Evolutionary conservation across 2,113 vertebrate genomes (phyloP).

Genomic region (Cavia porcellus): DNA sequence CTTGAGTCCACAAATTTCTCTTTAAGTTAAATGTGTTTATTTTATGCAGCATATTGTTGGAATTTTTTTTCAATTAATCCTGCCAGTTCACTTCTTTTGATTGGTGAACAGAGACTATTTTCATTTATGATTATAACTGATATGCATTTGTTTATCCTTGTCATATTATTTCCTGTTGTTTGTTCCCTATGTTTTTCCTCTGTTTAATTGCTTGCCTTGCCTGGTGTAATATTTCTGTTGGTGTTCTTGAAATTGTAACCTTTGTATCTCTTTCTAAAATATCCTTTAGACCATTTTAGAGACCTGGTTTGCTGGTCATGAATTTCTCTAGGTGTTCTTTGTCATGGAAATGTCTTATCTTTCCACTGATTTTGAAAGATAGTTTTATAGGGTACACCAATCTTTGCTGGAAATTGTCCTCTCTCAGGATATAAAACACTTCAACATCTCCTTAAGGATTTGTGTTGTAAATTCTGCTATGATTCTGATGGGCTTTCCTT

Average conservation of each 20-base stretch:
- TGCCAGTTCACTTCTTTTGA: neutral
- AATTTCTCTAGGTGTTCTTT: too few species aligned
- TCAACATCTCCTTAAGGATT: too few species aligned
- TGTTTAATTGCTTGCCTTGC: neutral
- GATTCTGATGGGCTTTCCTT: neutral
- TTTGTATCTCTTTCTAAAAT: neutral
- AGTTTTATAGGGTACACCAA: too few species aligned
- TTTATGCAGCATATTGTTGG: neutral
- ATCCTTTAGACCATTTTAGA: neutral
- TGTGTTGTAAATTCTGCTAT: too few species aligned
- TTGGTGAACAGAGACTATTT: neutral
- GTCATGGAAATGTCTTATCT: too few species aligned
- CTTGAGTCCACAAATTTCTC: neutral
- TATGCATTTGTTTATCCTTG: neutral
- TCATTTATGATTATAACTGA: neutral
- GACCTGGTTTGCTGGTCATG: neutral
- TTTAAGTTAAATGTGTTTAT: neutral
- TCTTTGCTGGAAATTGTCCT: too few species aligned
- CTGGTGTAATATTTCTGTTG: neutral
- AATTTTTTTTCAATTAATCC: neutral
- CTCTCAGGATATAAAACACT: too few species aligned
- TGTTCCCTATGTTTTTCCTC: neutral
- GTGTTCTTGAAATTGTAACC: neutral
- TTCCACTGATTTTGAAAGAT: too few species aligned
- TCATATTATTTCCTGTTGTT: neutral